Base-by-base conservation (phyloP, 1,140 invertebrate species). In the Trichonephila inaurata region DNA sequence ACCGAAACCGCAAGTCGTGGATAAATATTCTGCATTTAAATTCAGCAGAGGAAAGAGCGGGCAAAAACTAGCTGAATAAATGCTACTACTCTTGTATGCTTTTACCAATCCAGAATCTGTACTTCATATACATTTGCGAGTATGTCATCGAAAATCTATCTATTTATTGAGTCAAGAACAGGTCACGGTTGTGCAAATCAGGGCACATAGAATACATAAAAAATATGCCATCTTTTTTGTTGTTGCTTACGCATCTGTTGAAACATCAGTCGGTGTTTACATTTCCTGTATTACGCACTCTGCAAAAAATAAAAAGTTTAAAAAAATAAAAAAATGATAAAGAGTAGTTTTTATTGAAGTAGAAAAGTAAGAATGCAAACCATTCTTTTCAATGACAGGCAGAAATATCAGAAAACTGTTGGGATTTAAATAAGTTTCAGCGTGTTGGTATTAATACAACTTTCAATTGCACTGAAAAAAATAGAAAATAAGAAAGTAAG, bases 111-210 rank as follows among this genome's bases (percentile, higher is more conserved):
- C 2, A 7, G 87, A 51, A 51, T 89, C 44, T 10, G 69, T 82
- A 12, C 51, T 90, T 81, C 69, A 90, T 81, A 90, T 90, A 69
- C 51, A 81, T 90, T 81, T 90, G 40, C 44, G 51, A 90, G 72
- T 90, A 81, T 81, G 89, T 82, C 89, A 90, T 90, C 89, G 89
- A 90, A 90, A 90, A 90, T 90, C 89, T 81, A 90, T 90, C 69
- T 90, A 90, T 90, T 90, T 90, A 90, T 90, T 90, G 89, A 90
- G 89, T 90, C 89, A 90, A 90, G 89, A 77, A 19, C 21, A 90
- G 89, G 89, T 90, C 89, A 81, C 89, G 89, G 69, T 90, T 90
- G 69, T 81, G 58, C 51, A 90, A 90, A 90, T 81, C 89, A 58
- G 58, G 69, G 69, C 24, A 51, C 16, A 81, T 10, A 61, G 51